Conservation (phyloP, 2,888 invertebrate genomes). For the Nasonia oneida region DNA sequence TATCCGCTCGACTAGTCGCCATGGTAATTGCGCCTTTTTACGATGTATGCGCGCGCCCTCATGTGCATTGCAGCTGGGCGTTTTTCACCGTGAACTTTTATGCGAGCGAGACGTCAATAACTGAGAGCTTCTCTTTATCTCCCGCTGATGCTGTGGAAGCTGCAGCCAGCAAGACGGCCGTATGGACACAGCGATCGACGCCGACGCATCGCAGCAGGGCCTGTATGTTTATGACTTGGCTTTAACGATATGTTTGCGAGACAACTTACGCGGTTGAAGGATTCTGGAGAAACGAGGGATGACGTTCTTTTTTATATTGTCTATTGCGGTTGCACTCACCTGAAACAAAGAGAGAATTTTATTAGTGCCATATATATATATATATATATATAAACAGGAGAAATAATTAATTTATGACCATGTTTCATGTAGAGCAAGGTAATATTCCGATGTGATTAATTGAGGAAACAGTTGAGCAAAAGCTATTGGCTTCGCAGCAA, state of each 20-base stretch:
- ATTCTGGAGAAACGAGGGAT: neutral
- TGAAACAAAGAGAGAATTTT: neutral
- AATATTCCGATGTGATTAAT: no score
- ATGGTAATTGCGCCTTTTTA: slow-evolving; percentile 40
- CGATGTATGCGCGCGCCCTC: neutral
- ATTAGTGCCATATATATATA: neutral
- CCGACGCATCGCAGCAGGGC: neutral
- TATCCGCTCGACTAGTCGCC: slow-evolving; percentile 33
- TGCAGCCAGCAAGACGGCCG: neutral
- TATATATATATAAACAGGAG: no score
- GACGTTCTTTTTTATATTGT: neutral
- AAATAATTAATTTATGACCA: no score
- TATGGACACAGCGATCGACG: neutral
- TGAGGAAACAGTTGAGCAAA: no score
- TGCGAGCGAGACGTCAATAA: neutral
- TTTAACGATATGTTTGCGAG: neutral
- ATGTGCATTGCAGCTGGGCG: slow-evolving; percentile 18
- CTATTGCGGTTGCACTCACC: neutral
- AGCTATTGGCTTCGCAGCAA: no score
- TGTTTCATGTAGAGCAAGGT: no score
- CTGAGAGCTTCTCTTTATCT: neutral
- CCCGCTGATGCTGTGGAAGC: neutral
- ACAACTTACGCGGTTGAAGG: neutral
- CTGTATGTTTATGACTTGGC: neutral
- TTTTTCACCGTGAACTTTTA: neutral